Percentiles rank a stretch among this genome's conserved stretches.
Conservation (phyloP, 2,113 vertebrate genomes). For the Chauna torquata region DNA sequence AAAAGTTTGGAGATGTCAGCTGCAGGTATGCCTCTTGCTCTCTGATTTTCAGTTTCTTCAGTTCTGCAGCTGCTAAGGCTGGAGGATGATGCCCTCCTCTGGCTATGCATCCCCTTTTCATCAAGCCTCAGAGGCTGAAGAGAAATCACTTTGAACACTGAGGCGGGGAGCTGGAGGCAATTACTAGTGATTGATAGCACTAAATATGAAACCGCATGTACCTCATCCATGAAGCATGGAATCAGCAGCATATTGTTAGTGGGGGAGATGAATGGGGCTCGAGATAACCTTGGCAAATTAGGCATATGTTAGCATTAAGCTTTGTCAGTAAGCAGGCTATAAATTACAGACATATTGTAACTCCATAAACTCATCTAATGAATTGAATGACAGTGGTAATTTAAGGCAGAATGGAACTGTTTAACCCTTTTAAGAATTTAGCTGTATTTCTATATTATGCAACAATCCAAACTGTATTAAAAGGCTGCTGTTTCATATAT, state of each 20-base stretch:
- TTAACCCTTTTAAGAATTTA: conserved; percentile 74
- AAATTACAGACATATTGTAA: conserved; percentile 81
- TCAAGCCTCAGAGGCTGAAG: conserved; percentile 44
- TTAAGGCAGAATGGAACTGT: conserved; percentile 66
- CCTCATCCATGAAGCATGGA: conserved; percentile 74
- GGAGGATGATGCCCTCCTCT: conserved; percentile 74
- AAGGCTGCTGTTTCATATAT: background rate
- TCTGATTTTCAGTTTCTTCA: background rate
- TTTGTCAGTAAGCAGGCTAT: conserved; percentile 79
- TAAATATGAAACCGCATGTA: conserved; percentile 81
- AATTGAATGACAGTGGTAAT: conserved; percentile 76
- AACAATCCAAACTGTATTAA: conserved; percentile 52
- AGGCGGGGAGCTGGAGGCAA: conserved; percentile 76
- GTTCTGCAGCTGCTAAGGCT: conserved; percentile 21
- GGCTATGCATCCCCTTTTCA: conserved; percentile 37
- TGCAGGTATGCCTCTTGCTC: background rate
- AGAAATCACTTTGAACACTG: conserved; percentile 74
- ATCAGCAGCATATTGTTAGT: conserved; percentile 77
- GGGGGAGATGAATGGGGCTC: conserved; percentile 80
- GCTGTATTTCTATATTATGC: conserved; percentile 49
- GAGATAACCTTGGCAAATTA: conserved; percentile 84
- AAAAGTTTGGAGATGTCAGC: conserved; percentile 5
- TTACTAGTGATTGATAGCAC: conserved; percentile 84
- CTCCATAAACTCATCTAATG: conserved; percentile 82
- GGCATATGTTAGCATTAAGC: conserved; percentile 81